A percentile compares a stretch with the other conserved stretches of the same genome.
Evolutionary conservation across 1,140 invertebrate genomes (phyloP).

Genomic region (Pachypsylla venusta): DNA sequence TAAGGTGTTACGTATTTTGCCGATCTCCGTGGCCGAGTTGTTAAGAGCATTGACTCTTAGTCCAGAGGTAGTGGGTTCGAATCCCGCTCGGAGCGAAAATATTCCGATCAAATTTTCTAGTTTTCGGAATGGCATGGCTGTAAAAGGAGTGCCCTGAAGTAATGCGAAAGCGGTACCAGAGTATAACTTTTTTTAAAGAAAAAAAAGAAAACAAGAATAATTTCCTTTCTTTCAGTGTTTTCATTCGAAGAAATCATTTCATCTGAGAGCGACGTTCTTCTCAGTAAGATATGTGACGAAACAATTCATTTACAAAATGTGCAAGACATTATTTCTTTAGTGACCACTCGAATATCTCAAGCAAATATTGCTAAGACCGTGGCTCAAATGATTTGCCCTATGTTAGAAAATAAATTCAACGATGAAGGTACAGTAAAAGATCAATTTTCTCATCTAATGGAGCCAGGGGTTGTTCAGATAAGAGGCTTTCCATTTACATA

Average conservation of each 20-base stretch:
- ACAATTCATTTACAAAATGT: neutral
- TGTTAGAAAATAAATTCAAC: neutral
- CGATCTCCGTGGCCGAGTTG: too few species aligned
- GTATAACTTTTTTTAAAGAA: neutral
- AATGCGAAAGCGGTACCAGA: too few species aligned
- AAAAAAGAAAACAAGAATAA: neutral
- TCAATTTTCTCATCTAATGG: too few species aligned
- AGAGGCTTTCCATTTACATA: too few species aligned
- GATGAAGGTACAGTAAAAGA: neutral
- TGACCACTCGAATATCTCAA: neutral
- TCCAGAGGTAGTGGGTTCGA: too few species aligned
- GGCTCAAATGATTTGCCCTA: neutral
- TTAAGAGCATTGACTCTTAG: too few species aligned
- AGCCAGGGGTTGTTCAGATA: too few species aligned
- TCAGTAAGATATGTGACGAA: neutral
- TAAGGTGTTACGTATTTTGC: too few species aligned
- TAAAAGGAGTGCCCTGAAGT: too few species aligned
- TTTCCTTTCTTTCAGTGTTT: neutral
- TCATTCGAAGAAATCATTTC: neutral
- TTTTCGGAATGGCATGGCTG: too few species aligned
- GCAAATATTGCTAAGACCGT: neutral
- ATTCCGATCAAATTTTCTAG: too few species aligned
- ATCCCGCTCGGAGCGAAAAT: too few species aligned
- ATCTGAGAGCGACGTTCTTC: neutral
- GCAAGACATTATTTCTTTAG: neutral